Evolutionary conservation across 2,113 vertebrate species (phyloP).

Genomic region (Urocolius indicus): DNA sequence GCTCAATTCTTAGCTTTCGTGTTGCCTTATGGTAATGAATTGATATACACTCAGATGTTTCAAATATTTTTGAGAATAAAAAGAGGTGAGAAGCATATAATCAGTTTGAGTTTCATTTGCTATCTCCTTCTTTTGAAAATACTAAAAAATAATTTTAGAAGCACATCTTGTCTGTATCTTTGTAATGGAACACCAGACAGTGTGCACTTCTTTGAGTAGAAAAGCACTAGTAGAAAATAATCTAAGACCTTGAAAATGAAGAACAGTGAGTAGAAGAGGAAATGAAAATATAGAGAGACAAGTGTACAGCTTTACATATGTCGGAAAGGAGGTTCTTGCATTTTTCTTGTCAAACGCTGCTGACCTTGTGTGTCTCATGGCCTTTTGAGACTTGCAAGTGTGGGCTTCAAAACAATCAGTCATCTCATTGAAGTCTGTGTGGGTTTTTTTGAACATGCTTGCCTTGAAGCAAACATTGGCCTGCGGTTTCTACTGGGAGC

Average conservation of each 20-base stretch:
- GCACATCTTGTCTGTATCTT: neutral
- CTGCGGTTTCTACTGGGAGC: conserved; percentile 23
- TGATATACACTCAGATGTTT: neutral
- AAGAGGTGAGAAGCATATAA: neutral
- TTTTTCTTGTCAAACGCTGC: neutral
- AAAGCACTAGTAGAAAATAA: neutral
- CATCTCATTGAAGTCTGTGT: neutral
- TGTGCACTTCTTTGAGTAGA: rapidly evolving
- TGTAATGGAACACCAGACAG: neutral
- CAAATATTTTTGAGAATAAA: neutral
- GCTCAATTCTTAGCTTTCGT: neutral
- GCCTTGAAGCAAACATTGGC: neutral
- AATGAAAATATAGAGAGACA: neutral
- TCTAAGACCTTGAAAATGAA: neutral
- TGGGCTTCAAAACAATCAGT: neutral
- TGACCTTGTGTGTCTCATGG: neutral
- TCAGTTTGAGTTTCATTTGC: neutral
- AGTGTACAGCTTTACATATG: neutral
- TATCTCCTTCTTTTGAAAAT: neutral
- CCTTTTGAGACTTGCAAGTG: neutral
- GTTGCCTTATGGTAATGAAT: no score
- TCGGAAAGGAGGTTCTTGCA: neutral
- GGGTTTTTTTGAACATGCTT: neutral
- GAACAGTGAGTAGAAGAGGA: neutral
- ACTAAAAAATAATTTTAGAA: neutral